Percentiles rank a stretch among this genome's conserved stretches.
These are phyloP conservation scores for Tiaroga cobitis DNA, from an alignment of 2,797 vertebrate genomes.

Conservation along the genomic window DNA sequence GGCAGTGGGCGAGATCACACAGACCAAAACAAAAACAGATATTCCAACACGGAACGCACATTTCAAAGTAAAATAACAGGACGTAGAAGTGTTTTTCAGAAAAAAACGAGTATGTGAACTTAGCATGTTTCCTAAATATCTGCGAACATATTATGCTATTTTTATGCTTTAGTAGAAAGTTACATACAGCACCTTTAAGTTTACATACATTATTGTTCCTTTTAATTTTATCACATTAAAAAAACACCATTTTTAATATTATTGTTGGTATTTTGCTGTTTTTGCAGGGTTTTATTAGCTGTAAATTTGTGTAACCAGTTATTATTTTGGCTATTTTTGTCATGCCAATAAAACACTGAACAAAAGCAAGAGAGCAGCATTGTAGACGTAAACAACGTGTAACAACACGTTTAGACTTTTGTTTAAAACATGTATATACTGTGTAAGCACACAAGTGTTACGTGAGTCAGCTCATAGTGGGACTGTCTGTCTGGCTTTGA, in stretches of 20 bases:
- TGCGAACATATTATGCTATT: too few relatives aligned
- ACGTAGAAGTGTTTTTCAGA: too few relatives aligned
- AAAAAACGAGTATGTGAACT: too few relatives aligned
- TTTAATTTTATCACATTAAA: not conserved
- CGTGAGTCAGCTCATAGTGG: constrained; percentile 29
- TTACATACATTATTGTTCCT: not conserved
- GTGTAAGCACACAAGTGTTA: not conserved
- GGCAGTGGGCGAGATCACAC: too few relatives aligned
- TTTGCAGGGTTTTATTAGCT: not conserved
- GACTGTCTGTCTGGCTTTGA: constrained; percentile 31
- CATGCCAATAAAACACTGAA: not conserved
- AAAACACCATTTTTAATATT: not conserved
- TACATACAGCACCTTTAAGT: too few relatives aligned
- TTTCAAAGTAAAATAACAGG: too few relatives aligned
- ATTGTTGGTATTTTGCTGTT: not conserved
- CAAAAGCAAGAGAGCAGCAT: not conserved
- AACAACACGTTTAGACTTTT: not conserved
- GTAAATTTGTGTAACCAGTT: not conserved
- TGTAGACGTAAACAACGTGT: not conserved
- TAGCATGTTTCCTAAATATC: too few relatives aligned
- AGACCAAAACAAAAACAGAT: too few relatives aligned
- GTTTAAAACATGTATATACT: not conserved
- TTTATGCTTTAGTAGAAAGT: too few relatives aligned
- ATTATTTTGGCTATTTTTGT: not conserved
- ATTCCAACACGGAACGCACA: too few relatives aligned